Conservation (phyloP, 2,797 vertebrate species). For the Nyctalus aviator region DNA sequence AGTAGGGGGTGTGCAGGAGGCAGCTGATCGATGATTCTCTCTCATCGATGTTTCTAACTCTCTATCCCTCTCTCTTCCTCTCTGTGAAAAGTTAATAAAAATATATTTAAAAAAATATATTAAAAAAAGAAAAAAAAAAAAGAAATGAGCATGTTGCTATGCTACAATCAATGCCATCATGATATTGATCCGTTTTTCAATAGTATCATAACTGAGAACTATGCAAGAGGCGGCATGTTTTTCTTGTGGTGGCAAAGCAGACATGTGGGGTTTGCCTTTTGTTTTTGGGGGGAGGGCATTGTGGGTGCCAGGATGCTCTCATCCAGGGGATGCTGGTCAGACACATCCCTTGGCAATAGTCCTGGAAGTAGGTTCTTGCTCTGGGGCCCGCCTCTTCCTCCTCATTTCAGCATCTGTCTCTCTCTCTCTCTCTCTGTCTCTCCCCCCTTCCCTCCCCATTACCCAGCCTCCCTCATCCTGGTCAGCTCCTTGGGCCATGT, state of each 20-base stretch:
- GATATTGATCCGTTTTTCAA: not conserved
- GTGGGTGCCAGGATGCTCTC: not conserved
- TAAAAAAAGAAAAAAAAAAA: too few relatives aligned
- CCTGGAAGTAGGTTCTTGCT: not conserved
- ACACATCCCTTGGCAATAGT: not conserved
- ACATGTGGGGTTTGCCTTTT: not conserved
- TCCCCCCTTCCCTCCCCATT: too few relatives aligned
- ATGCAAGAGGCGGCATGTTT: rapidly evolving
- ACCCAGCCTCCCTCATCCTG: not conserved
- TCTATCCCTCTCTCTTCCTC: too few relatives aligned
- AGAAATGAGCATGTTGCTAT: too few relatives aligned
- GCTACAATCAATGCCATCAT: not conserved
- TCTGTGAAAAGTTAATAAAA: too few relatives aligned
- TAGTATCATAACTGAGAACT: not conserved
- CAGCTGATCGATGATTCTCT: too few relatives aligned
- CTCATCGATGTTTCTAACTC: too few relatives aligned
- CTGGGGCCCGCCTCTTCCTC: not conserved
- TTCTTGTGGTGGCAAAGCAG: not conserved
- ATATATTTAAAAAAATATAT: too few relatives aligned
- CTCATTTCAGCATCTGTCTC: not conserved
- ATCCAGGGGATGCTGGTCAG: not conserved
- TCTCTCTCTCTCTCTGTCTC: too few relatives aligned
- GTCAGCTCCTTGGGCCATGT: too few relatives aligned
- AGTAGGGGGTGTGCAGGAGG: too few relatives aligned
- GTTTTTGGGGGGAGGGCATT: not conserved